phyloP scores from a whole-genome alignment of 2,797 vertebrate genomes.

The Gobio occitaniae region DNA sequence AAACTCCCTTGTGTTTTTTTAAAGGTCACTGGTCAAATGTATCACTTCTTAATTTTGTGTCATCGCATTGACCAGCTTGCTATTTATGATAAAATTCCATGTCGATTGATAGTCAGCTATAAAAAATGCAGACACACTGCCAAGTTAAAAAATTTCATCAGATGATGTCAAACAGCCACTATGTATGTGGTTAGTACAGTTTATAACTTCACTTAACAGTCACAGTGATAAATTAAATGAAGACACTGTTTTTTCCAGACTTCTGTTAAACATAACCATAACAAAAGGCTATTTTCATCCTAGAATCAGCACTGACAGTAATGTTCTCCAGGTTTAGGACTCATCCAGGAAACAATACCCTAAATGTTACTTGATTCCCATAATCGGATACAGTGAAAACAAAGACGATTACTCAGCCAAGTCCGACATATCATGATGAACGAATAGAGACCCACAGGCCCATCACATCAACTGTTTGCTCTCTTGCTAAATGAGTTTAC shows the following conservation, averaged over 20 bases:
- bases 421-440: not conserved
- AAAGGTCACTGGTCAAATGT: not conserved
- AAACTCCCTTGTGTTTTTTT: not conserved
- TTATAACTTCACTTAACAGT: not conserved
- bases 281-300: not conserved
- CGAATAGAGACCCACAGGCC: not conserved
- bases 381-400: conserved; percentile 7
- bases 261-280: not conserved
- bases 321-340: not conserved
- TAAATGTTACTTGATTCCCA: not conserved
- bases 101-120: not conserved
- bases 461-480: conserved; percentile 5
- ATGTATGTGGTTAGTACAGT: not conserved
- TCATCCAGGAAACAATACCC: not conserved
- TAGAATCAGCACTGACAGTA: not conserved
- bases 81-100: not conserved
- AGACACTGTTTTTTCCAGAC: conserved; percentile 5
- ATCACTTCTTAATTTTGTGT: too few relatives aligned
- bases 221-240: not conserved
- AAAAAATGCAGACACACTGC: not conserved
- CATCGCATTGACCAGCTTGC: not conserved
- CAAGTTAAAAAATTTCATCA: not conserved
- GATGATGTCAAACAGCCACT: not conserved
- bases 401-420: not conserved
- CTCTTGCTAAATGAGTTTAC: conserved; percentile 42